Base-by-base conservation (phyloP, 1,140 invertebrate species). In the Vanessa atalanta region DNA sequence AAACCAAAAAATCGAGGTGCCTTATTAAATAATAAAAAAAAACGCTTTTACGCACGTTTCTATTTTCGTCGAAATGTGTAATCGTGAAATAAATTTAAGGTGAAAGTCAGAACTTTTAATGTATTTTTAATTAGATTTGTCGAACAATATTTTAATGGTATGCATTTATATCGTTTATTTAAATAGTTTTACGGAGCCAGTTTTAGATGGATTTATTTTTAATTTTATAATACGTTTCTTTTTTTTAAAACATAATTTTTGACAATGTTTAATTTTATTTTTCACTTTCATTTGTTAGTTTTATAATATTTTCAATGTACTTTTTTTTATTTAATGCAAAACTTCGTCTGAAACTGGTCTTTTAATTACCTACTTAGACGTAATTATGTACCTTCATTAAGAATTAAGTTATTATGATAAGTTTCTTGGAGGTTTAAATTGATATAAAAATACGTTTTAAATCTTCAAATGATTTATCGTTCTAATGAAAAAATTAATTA, bases 1-100 rank as follows among this genome's bases (percentile, higher is more conserved):
- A 86, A 83, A 89, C 86, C 85, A 89, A 89, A 89, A 86, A 87
- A 71, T 79, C 76, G 79, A 88, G 87, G 87, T 89, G 87, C 87
- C 87, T 89, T 89, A 89, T 76, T 82, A 83, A 79, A 69, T 82
- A 83, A 80, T 75, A 67, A 70, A 31, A 31, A 31, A 77, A 80
- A 76, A 72, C 65, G 70, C 76, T 78, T 79, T 73, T 70, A 71
- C 69, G 69, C 65, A 73, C 77, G 65, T 47, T 73, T 75, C 67
- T 70, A 75, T 75, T 61, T 70, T 74, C 60, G 68, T 69, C 69
- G 53, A 66, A 70, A 75, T 79, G 73, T 79, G 66, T 75, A 74
- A 70, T 74, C 74, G 16, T 82, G 77, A 57, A 57, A 23, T 57
- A 57, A 76, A 64, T 78, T 55, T 83, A 84, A 78, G 80, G 14